Evolutionary conservation across 2,113 vertebrate genomes (phyloP).

Genomic region (Malurus elegans): DNA sequence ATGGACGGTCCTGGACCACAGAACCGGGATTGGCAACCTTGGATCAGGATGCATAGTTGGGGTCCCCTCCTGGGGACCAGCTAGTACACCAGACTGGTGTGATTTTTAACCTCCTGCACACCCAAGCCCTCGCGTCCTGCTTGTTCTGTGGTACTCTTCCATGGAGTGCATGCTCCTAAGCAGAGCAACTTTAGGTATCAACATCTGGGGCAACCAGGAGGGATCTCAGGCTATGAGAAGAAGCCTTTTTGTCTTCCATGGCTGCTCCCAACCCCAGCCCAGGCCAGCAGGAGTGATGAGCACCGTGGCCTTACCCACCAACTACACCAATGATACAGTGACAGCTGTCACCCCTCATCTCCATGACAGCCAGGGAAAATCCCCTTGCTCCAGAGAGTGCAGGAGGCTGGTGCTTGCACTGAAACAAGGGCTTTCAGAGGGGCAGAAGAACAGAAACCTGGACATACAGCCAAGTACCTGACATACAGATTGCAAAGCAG

Average conservation of each 20-base stretch:
- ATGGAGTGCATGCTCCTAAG: neutral
- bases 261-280: neutral
- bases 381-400: neutral
- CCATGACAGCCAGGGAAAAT: neutral
- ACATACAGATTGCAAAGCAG: neutral
- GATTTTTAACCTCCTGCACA: neutral
- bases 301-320: neutral
- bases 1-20: neutral
- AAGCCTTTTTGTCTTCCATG: neutral
- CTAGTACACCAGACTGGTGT: neutral
- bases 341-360: neutral
- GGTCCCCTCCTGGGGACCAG: neutral
- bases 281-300: conserved; percentile 1
- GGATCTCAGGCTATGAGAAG: neutral
- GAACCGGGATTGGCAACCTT: neutral
- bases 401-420: neutral
- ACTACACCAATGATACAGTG: neutral
- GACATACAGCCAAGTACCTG: neutral
- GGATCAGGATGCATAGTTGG: neutral
- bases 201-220: accelerated
- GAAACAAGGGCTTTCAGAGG: neutral
- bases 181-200: neutral
- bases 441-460: neutral
- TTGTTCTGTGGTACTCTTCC: neutral
- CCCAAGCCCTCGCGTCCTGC: accelerated